phyloP scores from a whole-genome alignment of 2,888 invertebrate species.

The Phaedon cochleariae region DNA sequence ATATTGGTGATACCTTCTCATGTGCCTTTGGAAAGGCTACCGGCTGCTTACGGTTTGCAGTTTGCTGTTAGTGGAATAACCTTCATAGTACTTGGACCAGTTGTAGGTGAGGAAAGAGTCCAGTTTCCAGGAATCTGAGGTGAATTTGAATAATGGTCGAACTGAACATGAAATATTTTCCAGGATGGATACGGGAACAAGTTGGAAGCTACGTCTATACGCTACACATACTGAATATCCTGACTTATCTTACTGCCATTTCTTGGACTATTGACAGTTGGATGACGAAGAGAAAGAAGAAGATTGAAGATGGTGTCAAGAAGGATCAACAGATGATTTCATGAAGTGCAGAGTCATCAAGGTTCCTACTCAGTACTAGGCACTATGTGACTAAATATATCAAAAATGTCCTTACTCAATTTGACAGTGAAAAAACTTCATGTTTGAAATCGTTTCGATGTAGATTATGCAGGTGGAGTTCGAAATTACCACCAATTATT shows the following conservation, averaged over 20 bases:
- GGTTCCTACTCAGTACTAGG: background rate
- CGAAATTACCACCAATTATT: too few species aligned
- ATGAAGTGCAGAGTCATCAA: background rate
- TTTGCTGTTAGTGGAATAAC: slow-evolving; percentile 72
- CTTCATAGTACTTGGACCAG: slow-evolving; percentile 70
- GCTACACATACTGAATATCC: slow-evolving; percentile 72
- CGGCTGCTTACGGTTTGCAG: slow-evolving; percentile 76
- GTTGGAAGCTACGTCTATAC: slow-evolving; percentile 68
- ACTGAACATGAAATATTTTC: background rate
- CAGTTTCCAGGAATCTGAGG: background rate
- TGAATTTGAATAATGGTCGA: background rate
- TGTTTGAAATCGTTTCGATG: too few species aligned
- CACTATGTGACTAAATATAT: background rate
- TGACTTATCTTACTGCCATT: slow-evolving; percentile 70
- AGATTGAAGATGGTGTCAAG: background rate
- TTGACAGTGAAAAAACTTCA: too few species aligned
- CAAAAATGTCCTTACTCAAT: too few species aligned
- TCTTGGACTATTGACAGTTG: slow-evolving; percentile 69
- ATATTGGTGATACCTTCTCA: slow-evolving; percentile 77
- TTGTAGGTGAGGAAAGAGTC: slow-evolving; percentile 68
- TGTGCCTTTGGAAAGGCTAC: slow-evolving; percentile 74
- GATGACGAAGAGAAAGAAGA: background rate
- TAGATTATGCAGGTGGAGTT: too few species aligned
- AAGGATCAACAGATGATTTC: background rate
- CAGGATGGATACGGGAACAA: slow-evolving; percentile 73